phyloP scores from a whole-genome alignment of 2,888 invertebrate genomes.

The Lomographa bimaculata region DNA sequence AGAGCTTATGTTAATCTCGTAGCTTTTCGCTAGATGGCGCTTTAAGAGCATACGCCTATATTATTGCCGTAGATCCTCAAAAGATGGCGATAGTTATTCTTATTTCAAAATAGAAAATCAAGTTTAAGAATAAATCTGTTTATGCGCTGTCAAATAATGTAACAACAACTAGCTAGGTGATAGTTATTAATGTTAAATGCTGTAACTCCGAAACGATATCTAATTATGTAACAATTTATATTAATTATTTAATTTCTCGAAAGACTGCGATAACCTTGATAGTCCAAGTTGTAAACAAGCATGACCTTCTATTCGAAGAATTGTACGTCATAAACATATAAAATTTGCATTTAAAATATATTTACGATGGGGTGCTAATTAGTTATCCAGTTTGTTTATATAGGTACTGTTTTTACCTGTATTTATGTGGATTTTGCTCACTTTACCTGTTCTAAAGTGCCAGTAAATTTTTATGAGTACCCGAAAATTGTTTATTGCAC shows the following conservation, averaged over 20 bases:
- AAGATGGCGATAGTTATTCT: conserved; percentile 57
- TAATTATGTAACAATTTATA: background rate
- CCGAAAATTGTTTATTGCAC: conserved; percentile 3
- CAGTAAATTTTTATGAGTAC: conserved; percentile 3
- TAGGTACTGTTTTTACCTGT: background rate
- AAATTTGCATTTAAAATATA: conserved; percentile 12
- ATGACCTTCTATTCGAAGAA: conserved; percentile 13
- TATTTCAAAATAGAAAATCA: conserved; percentile 20
- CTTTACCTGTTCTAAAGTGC: conserved; percentile 5
- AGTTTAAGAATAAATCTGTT: no score
- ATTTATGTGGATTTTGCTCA: background rate
- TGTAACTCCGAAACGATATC: background rate
- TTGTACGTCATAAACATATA: conserved; percentile 9
- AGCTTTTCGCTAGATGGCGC: conserved; percentile 56
- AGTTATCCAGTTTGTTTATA: conserved; percentile 4
- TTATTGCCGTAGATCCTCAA: conserved; percentile 16
- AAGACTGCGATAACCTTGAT: conserved; percentile 7
- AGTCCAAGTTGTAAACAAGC: conserved; percentile 9
- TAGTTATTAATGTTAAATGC: no score
- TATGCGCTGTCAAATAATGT: no score
- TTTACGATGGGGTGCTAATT: conserved; percentile 15
- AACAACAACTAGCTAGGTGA: no score
- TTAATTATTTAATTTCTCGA: conserved; percentile 1
- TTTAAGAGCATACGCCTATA: conserved; percentile 12
- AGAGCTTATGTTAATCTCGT: conserved; percentile 24